These are phyloP conservation scores for Poeciliopsis infans DNA, from an alignment of 2,797 vertebrate species.

Conservation along the genomic window DNA sequence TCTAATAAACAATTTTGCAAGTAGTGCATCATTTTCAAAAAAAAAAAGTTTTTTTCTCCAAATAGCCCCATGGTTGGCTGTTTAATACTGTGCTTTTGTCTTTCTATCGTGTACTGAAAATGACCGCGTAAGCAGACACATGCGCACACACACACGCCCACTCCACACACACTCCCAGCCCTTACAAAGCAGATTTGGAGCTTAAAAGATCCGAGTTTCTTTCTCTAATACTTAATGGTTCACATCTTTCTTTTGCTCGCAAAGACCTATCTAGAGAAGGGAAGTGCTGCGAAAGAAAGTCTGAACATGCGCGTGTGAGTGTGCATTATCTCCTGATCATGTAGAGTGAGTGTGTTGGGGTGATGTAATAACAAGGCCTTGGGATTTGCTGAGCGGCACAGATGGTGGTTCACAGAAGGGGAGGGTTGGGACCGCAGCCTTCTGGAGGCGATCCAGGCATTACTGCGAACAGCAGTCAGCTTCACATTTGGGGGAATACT, in stretches of 20 bases:
- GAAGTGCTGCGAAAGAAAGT: conserved; percentile 15
- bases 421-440: conserved; percentile 31
- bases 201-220: not conserved
- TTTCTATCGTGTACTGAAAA: not conserved
- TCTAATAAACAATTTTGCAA: not conserved
- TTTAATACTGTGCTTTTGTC: not conserved
- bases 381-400: conserved; percentile 68
- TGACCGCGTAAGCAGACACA: not conserved
- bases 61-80: not conserved
- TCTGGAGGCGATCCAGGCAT: conserved; percentile 64
- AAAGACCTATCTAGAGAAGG: conserved; percentile 18
- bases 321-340: conserved; percentile 28
- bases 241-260: not conserved
- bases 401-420: conserved; percentile 57
- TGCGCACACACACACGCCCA: accelerated
- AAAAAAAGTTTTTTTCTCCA: not conserved
- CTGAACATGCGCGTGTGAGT: not conserved
- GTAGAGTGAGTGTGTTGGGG: conserved; percentile 36
- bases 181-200: not conserved
- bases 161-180: too few relatives aligned
- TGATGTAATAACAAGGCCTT: conserved; percentile 61
- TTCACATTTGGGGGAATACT: conserved; percentile 36
- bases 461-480: conserved; percentile 42
- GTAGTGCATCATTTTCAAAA: not conserved
- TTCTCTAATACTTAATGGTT: not conserved